These are phyloP conservation scores for Papilio helenus DNA, from an alignment of 1,140 invertebrate species.

Conservation along the genomic window DNA sequence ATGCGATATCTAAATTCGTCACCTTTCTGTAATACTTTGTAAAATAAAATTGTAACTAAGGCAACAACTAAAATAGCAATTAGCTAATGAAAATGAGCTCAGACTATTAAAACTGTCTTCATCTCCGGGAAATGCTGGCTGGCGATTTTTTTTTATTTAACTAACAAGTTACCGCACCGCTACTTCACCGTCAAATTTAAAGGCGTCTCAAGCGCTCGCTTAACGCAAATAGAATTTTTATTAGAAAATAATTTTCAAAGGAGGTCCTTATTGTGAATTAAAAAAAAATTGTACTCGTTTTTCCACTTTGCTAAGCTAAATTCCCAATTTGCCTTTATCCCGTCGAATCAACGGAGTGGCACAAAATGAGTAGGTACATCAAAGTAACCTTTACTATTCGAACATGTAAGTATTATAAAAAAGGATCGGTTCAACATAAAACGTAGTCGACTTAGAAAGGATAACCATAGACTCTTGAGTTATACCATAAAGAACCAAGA, in stretches of 20 bases:
- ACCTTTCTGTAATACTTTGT: too few relatives aligned
- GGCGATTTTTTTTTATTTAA: conserved; percentile 7
- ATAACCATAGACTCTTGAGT: conserved; percentile 45
- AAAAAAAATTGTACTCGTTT: conserved; percentile 43
- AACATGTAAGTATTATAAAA: conserved; percentile 54
- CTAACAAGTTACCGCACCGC: conserved; percentile 13
- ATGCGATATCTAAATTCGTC: too few relatives aligned
- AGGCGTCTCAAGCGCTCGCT: conserved; percentile 23
- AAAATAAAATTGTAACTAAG: neutral
- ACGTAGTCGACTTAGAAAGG: conserved; percentile 43
- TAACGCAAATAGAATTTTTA: conserved; percentile 36
- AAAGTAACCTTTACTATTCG: conserved; percentile 51
- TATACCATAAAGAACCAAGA: conserved; percentile 52
- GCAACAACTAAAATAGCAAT: neutral
- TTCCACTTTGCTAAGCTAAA: conserved; percentile 44
- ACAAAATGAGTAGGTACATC: conserved; percentile 52
- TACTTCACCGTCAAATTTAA: conserved; percentile 32
- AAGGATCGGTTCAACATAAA: conserved; percentile 48
- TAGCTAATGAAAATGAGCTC: conserved; percentile 18
- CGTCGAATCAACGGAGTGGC: conserved; percentile 46
- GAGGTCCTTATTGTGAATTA: conserved; percentile 31
- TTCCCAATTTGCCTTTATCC: conserved; percentile 47
- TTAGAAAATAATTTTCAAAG: conserved; percentile 39
- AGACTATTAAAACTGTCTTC: conserved; percentile 2
- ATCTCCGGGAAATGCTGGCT: neutral